A percentile compares a stretch with the other conserved stretches of the same genome.
phyloP scores from a whole-genome alignment of 1,140 invertebrate species.

The Pogonomyrmex californicus region DNA sequence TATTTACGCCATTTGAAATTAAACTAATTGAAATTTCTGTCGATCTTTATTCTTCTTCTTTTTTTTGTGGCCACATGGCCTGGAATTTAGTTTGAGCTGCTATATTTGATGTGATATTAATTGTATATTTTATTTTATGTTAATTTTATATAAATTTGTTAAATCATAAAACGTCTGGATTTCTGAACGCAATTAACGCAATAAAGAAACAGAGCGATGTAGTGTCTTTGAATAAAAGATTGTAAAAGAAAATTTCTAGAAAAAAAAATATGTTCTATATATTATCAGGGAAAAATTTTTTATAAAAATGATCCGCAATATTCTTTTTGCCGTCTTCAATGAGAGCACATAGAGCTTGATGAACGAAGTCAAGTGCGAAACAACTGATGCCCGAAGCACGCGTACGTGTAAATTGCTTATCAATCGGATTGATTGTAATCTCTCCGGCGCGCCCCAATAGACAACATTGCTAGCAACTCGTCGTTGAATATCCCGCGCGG shows the following conservation, averaged over 20 bases:
- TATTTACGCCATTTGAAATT: neutral
- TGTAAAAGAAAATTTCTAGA: too few species aligned
- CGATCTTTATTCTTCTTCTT: neutral
- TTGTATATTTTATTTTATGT: neutral
- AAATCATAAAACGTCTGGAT: neutral
- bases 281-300: neutral
- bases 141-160: neutral
- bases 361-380: neutral
- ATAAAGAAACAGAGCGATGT: neutral
- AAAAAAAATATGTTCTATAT: neutral
- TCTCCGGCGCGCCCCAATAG: neutral
- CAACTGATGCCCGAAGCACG: neutral
- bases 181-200: neutral
- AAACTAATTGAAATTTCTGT: neutral
- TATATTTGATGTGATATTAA: neutral
- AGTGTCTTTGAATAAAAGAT: too few species aligned
- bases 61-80: neutral
- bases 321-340: neutral
- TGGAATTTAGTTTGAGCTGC: neutral
- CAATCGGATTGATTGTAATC: slow-evolving; percentile 39
- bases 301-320: neutral
- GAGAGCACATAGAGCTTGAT: neutral
- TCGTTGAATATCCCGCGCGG: slow-evolving; percentile 13
- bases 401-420: slow-evolving; percentile 28
- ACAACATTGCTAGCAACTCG: slow-evolving; percentile 16